Evolutionary conservation across 1,140 invertebrate species (phyloP).

Genomic region (Heliconius hermathena): DNA sequence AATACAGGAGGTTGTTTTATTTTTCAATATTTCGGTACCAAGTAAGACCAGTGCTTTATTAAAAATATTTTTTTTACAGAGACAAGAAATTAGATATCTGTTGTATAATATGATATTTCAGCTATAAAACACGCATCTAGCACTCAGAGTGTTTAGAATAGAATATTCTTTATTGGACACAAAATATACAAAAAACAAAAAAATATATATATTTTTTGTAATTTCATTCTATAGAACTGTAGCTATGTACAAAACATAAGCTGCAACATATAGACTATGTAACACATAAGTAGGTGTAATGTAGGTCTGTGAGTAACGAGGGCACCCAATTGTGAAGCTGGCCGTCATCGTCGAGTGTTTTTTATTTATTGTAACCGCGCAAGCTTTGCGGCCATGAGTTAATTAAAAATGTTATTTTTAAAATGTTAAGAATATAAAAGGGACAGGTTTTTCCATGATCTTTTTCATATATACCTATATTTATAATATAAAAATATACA

Average conservation of each 20-base stretch:
- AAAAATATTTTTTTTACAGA: too few species aligned
- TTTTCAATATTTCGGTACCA: too few species aligned
- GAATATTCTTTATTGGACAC: too few species aligned
- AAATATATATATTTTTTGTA: too few species aligned
- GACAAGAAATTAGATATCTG: too few species aligned
- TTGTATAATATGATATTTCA: too few species aligned
- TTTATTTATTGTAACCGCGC: conserved; percentile 9
- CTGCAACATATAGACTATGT: not conserved
- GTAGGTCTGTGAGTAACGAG: conserved; percentile 26
- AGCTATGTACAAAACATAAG: not conserved
- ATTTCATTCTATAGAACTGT: too few species aligned
- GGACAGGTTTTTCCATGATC: not conserved
- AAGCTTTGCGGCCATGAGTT: conserved; percentile 6
- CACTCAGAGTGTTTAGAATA: too few species aligned
- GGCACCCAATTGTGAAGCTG: conserved; percentile 22
- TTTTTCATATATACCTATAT: not conserved
- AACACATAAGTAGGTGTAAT: conserved; percentile 9
- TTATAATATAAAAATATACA: not conserved
- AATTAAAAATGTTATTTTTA: conserved; percentile 10
- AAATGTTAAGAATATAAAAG: not conserved
- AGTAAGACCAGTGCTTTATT: too few species aligned
- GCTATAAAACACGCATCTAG: too few species aligned
- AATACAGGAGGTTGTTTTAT: not conserved
- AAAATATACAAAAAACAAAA: too few species aligned
- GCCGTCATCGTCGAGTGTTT: conserved; percentile 8